phyloP scores from a whole-genome alignment of 2,888 invertebrate genomes.

The Lasioglossum vierecki region DNA sequence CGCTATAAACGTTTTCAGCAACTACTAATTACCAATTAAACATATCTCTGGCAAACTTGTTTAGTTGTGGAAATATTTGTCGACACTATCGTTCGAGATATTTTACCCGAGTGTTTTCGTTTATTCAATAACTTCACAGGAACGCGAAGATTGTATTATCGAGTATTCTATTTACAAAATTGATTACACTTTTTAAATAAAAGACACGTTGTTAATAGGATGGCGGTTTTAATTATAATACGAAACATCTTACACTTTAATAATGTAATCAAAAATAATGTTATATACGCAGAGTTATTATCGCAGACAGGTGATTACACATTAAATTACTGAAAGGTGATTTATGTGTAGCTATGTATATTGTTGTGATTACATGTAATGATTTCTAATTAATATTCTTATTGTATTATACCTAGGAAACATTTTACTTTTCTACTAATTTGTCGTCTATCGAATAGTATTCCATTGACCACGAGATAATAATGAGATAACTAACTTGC shows the following conservation, averaged over 20 bases:
- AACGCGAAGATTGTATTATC: not conserved
- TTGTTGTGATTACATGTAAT: not conserved
- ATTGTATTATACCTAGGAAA: not conserved
- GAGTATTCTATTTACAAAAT: not conserved
- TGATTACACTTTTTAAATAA: not conserved
- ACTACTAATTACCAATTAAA: not conserved
- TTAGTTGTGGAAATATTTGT: not conserved
- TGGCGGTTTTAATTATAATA: not conserved
- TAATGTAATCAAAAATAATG: not conserved
- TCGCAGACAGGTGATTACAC: not conserved
- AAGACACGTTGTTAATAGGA: not conserved
- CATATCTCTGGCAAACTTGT: not conserved
- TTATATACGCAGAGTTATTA: not conserved
- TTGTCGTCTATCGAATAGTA: not conserved
- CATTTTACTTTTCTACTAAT: not conserved
- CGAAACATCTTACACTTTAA: not conserved
- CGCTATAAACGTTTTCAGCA: not conserved
- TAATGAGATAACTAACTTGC: not conserved
- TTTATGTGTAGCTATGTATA: not conserved
- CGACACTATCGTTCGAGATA: not conserved
- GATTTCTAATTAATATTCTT: not conserved
- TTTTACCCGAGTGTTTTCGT: not conserved
- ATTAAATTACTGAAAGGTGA: not conserved
- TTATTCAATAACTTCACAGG: not conserved
- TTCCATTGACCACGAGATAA: not conserved